These are phyloP conservation scores for Vanessa tameamea DNA, from an alignment of 1,140 invertebrate genomes.

Conservation along the genomic window DNA sequence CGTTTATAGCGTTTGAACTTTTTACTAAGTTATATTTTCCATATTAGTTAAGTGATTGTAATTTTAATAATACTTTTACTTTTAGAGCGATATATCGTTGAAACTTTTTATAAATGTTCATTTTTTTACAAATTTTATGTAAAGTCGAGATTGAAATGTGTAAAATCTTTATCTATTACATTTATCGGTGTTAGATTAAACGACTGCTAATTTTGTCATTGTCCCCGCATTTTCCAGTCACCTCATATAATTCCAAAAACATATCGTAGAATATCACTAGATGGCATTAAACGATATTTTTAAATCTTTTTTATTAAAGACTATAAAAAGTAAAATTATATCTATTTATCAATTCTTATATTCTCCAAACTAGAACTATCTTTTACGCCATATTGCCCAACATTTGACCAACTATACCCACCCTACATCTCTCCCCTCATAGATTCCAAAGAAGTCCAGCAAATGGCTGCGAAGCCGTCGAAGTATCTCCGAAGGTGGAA, in stretches of 20 bases:
- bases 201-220: constrained; percentile 36
- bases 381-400: constrained; percentile 3
- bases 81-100: too few relatives aligned
- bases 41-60: too few relatives aligned
- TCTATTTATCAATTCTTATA: background rate
- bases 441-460: constrained; percentile 68
- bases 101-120: background rate
- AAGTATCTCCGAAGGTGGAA: constrained; percentile 75
- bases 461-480: constrained; percentile 79
- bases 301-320: constrained; percentile 19
- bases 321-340: background rate
- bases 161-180: background rate
- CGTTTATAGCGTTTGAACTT: too few relatives aligned
- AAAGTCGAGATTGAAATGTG: background rate
- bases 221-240: constrained; percentile 41
- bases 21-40: too few relatives aligned
- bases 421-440: constrained; percentile 48
- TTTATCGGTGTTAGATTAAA: background rate
- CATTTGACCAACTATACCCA: constrained; percentile 29
- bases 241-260: constrained; percentile 42
- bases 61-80: too few relatives aligned
- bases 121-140: background rate
- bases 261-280: constrained; percentile 60
- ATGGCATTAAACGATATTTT: constrained; percentile 53
- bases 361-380: background rate